Conservation (phyloP, 2,113 vertebrate genomes). For the Danio rerio region GRCz12tu NC_133177.1:26946001-26946500, state of each 20-base stretch:
- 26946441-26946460: no score
- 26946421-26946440: no score
- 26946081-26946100: not conserved
- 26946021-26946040: not conserved
- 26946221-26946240: conserved; percentile 67
- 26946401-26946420: no score
- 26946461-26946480: no score
- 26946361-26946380: not conserved
- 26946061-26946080: not conserved
- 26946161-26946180: conserved; percentile 74
- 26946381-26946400: not conserved
- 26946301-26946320: conserved; percentile 74
- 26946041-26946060: not conserved
- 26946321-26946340: not conserved
- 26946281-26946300: conserved; percentile 73
- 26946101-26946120: conserved; percentile 63
- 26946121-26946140: conserved; percentile 80
- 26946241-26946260: conserved; percentile 77
- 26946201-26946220: conserved; percentile 77
- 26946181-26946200: conserved; percentile 69
- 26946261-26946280: conserved; percentile 91
- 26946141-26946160: conserved; percentile 76
- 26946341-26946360: not conserved
- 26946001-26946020: conserved; percentile 78
- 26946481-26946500: no score